These are phyloP conservation scores for Hyperopisus bebe DNA, from an alignment of 2,113 vertebrate species.

Conservation along the genomic window DNA sequence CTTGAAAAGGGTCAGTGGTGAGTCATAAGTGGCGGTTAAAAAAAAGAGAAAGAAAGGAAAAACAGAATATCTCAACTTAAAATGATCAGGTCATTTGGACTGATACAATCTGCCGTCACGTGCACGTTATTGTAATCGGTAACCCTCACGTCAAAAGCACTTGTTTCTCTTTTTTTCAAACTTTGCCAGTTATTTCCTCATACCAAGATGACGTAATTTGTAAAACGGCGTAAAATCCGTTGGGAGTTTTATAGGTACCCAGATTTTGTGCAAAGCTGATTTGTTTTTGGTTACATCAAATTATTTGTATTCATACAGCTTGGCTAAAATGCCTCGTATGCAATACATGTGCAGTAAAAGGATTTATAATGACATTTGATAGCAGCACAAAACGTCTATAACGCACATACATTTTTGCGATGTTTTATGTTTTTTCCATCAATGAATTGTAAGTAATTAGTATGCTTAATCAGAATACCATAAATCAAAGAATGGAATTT, in stretches of 20 bases:
- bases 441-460: background rate
- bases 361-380: background rate
- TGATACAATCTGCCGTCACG: background rate
- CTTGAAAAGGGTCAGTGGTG: conserved; percentile 9
- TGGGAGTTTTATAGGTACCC: background rate
- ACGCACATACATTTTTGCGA: background rate
- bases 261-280: background rate
- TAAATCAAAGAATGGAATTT: background rate
- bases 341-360: background rate
- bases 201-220: background rate
- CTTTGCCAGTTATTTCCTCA: background rate
- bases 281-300: background rate
- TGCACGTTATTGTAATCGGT: background rate
- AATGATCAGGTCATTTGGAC: background rate
- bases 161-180: background rate
- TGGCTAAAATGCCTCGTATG: background rate
- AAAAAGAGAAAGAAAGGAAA: background rate
- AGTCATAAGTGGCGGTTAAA: conserved; percentile 7
- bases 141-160: background rate
- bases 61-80: background rate
- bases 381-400: background rate
- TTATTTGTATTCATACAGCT: background rate
- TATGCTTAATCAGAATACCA: background rate
- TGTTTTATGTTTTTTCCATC: background rate
- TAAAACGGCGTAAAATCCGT: background rate